Evolutionary conservation across 2,888 invertebrate genomes (phyloP), one percentile per base, ranked within the genome.

Genomic region (Hanleya hanleyi): DNA sequence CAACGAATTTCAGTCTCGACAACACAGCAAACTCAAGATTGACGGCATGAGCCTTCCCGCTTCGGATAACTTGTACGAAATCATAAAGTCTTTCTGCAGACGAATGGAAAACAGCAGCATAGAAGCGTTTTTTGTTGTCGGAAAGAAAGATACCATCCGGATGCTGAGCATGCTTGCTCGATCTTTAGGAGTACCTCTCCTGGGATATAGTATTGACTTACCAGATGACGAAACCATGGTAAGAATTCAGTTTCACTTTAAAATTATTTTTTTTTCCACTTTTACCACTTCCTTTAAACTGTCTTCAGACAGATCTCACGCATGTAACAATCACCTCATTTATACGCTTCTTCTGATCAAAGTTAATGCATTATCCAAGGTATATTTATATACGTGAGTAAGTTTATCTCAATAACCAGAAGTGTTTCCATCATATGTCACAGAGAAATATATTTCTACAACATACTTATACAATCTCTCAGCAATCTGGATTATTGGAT

Each of bases 101-200:
- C 22, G 57, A 26, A 57, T 57, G 57, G 7, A 26, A 4, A 57
- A 57, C 57, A 57, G 57, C 32, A 57, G 57, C 9, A 29, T 57
- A 4, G 57, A 57, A 32, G 57, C 57, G 32, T 57, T 57, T 26
- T 22, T 57, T 57, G 57, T 57, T 57, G 57, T 57, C 29, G 57
- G 57, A 29, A 22, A 26, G 15, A 57, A 29, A 15, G 26, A 57
- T 57, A 57, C 57, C 22, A 57, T 57, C 15, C 5, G 29, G 22
- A 57, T 57, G 57, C 22, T 57, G 12, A 57, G 29, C 57, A 57
- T 57, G 57, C 2, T 57, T 57, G 57, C 57, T 57, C 15, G 57
- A 4, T 57, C 57, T 57, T 57, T 57, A 26, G 57, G 57, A 57
- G 4, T 57, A 57, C 57, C 57, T 29, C 26, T 57, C 26, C 26